These are phyloP conservation scores for Pagetopsis macropterus DNA, from an alignment of 2,797 vertebrate species.

Conservation along the genomic window DNA sequence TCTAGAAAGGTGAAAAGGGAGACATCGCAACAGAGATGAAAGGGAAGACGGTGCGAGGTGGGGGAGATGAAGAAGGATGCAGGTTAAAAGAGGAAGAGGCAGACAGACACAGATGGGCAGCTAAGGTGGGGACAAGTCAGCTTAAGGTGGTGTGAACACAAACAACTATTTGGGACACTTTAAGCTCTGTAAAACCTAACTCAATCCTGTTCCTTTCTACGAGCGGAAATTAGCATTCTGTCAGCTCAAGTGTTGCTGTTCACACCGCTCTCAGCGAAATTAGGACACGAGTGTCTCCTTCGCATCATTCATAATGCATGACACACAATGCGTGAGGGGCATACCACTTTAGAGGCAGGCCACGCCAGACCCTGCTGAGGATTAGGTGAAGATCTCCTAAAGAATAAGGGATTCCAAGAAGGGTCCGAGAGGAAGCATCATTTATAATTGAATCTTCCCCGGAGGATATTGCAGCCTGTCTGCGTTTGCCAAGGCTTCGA, in stretches of 20 bases:
- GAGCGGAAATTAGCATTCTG: conserved; percentile 56
- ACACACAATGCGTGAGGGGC: conserved; percentile 61
- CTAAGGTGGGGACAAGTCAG: conserved; percentile 43
- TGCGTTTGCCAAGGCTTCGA: conserved; percentile 70
- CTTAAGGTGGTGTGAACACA: conserved; percentile 18
- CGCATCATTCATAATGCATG: conserved; percentile 78
- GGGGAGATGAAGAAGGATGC: conserved; percentile 10
- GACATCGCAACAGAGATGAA: conserved; percentile 55
- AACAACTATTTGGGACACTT: conserved; percentile 34
- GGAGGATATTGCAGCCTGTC: conserved; percentile 71
- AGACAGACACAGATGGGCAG: conserved; percentile 32
- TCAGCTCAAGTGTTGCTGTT: conserved; percentile 57
- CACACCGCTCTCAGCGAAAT: conserved; percentile 65
- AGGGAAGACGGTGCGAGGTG: conserved; percentile 41
- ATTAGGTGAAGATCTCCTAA: conserved; percentile 78
- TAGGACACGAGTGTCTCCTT: conserved; percentile 73
- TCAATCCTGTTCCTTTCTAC: conserved; percentile 24
- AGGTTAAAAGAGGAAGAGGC: conserved; percentile 32
- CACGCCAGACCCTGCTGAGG: conserved; percentile 72
- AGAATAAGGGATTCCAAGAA: conserved; percentile 81
- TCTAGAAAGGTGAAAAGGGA: conserved; percentile 32
- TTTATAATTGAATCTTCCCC: conserved; percentile 85
- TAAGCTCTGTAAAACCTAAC: conserved; percentile 41
- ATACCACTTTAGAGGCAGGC: conserved; percentile 65
- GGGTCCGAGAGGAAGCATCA: conserved; percentile 80